Conservation (phyloP, 2,113 vertebrate genomes). For the Corythornis cristatus region DNA sequence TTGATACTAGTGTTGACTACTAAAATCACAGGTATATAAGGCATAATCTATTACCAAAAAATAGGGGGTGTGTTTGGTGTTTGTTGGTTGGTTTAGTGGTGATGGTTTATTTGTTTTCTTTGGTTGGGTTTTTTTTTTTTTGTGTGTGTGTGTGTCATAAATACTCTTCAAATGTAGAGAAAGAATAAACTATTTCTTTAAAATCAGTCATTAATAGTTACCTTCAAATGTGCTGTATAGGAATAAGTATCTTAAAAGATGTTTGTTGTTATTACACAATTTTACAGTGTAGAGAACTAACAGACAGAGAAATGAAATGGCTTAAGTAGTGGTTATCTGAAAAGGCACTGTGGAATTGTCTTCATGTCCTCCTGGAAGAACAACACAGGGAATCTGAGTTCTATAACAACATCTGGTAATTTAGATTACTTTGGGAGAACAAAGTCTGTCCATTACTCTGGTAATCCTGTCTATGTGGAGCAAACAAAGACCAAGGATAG, state of each 20-base stretch:
- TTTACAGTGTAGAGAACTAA: background rate
- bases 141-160: background rate
- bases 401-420: background rate
- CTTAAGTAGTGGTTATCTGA: background rate
- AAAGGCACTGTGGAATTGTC: background rate
- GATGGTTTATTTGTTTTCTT: too few species aligned
- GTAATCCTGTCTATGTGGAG: background rate
- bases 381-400: fast-evolving
- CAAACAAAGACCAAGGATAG: background rate
- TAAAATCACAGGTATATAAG: background rate
- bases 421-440: background rate
- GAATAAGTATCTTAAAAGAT: background rate
- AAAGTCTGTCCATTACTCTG: background rate
- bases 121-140: too few species aligned
- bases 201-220: background rate
- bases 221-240: too few species aligned
- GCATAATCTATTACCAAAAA: background rate
- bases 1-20: background rate
- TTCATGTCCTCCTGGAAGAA: background rate
- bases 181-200: background rate
- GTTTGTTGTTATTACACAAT: background rate
- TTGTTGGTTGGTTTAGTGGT: too few species aligned
- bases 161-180: background rate
- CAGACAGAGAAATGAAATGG: background rate
- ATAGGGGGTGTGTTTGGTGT: background rate